Evolutionary conservation across 2,888 invertebrate species (phyloP).

Genomic region (Xanthorhoe designata): DNA sequence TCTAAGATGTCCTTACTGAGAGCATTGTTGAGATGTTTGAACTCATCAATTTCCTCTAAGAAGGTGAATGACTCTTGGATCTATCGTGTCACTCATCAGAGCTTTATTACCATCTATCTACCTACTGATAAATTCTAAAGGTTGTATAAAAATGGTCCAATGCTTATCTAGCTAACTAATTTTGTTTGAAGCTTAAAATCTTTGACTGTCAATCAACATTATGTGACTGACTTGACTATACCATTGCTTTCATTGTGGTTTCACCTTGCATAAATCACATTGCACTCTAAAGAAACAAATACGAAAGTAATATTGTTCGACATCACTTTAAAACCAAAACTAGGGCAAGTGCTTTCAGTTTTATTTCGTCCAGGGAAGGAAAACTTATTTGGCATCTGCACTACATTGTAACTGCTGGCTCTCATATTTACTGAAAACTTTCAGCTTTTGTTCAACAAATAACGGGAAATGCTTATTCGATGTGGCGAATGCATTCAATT

Average conservation of each 20-base stretch:
- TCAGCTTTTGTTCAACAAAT: slow-evolving; percentile 12
- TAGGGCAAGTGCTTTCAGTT: slow-evolving; percentile 18
- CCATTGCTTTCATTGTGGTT: background rate
- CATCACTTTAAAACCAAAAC: slow-evolving; percentile 16
- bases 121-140: background rate
- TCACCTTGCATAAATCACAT: background rate
- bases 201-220: too few relatives aligned
- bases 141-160: too few relatives aligned
- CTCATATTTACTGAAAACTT: slow-evolving; percentile 31
- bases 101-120: background rate
- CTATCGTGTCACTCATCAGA: background rate
- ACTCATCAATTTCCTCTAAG: slow-evolving; percentile 28
- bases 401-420: slow-evolving; percentile 25
- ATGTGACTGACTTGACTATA: too few relatives aligned
- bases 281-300: background rate
- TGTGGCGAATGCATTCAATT: slow-evolving; percentile 19
- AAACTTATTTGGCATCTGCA: slow-evolving; percentile 31
- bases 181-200: too few relatives aligned
- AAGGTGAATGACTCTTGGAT: slow-evolving; percentile 19
- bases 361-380: slow-evolving; percentile 5
- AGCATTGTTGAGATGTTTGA: slow-evolving; percentile 23
- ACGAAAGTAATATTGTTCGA: slow-evolving; percentile 9
- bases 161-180: too few relatives aligned
- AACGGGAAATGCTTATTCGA: slow-evolving; percentile 14
- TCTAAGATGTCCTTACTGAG: slow-evolving; percentile 14